Conservation (phyloP, 2,888 invertebrate species). For the Agrochola lychnidis region DNA sequence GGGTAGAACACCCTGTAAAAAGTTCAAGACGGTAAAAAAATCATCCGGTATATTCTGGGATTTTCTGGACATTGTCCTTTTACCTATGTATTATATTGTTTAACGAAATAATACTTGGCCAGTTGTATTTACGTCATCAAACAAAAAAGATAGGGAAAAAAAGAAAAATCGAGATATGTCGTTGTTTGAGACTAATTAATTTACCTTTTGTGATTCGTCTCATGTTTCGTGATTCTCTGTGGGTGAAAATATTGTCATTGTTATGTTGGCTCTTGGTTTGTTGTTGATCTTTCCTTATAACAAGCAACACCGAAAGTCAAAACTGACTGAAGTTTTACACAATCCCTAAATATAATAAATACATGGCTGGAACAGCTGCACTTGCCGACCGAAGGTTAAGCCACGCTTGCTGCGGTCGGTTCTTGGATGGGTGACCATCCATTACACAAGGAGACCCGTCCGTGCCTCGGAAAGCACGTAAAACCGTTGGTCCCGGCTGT, state of each 20-base stretch:
- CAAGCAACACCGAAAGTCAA: not conserved
- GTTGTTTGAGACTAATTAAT: conserved; percentile 29
- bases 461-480: not conserved
- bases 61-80: not conserved
- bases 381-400: not conserved
- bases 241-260: conserved; percentile 25
- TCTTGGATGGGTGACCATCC: not conserved
- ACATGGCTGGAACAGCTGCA: not conserved
- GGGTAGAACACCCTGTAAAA: too few species aligned
- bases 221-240: conserved; percentile 25
- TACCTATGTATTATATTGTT: not conserved
- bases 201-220: conserved; percentile 27
- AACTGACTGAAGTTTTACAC: not conserved
- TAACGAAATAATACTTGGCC: not conserved
- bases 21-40: too few species aligned
- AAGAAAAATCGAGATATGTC: not conserved
- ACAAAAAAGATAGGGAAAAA: not conserved
- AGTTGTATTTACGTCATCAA: conserved; percentile 16
- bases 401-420: not conserved
- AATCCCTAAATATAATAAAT: not conserved
- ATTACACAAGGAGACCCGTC: not conserved
- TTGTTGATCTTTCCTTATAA: conserved; percentile 13
- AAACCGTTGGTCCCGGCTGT: not conserved
- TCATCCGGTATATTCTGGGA: not conserved
- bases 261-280: not conserved